Evolutionary conservation across 2,888 invertebrate genomes (phyloP).

Genomic region (Xanthorhoe designata): DNA sequence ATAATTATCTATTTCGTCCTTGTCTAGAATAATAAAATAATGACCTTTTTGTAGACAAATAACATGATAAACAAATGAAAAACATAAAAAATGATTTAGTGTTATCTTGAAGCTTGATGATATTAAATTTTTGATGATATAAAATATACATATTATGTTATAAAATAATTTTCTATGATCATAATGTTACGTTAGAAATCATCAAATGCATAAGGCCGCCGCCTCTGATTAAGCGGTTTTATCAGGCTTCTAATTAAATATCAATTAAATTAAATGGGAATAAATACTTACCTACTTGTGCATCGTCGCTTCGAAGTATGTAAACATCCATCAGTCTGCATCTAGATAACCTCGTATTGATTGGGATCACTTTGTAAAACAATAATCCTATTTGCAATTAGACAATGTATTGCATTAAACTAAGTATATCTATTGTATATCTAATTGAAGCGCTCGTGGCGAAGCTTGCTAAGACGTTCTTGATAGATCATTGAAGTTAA

Average conservation of each 20-base stretch:
- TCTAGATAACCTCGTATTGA: constrained; percentile 8
- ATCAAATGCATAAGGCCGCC: constrained; percentile 6
- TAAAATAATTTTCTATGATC: background rate
- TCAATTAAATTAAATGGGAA: constrained; percentile 1
- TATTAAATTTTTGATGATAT: no score
- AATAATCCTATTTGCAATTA: background rate
- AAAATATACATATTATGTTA: no score
- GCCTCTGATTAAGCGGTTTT: constrained; percentile 1
- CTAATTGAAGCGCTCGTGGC: no score
- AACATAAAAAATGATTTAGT: no score
- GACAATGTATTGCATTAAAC: background rate
- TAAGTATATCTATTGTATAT: no score
- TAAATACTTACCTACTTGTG: background rate
- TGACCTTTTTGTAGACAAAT: no score
- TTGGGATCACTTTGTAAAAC: constrained; percentile 7
- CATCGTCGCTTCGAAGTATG: background rate
- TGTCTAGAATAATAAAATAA: no score
- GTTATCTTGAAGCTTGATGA: no score
- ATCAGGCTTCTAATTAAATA: background rate
- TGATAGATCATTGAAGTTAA: no score
- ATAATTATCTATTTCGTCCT: no score
- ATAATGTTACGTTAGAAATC: background rate
- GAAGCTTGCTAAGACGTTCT: no score
- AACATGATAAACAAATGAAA: no score
- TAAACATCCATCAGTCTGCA: background rate